Base-by-base conservation (phyloP, 2,113 vertebrate species). In the Atrichornis clamosus region DNA sequence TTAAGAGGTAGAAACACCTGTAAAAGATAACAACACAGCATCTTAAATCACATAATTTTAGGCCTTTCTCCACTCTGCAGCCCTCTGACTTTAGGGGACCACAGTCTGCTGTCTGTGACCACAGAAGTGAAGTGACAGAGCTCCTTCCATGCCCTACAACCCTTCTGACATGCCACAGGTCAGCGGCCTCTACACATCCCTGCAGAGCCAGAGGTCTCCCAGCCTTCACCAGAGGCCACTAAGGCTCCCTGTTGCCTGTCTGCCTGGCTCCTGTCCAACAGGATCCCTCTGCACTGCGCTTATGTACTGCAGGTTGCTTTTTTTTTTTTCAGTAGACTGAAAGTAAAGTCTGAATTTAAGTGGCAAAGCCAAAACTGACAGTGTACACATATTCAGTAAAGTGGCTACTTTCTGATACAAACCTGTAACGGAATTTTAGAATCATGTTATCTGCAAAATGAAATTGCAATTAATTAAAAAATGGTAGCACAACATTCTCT, bases 261-360 rank as follows among this genome's bases (percentile, higher is more conserved):
- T 46, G 27, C 9, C 63, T 77, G 39, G 28, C 24, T 42, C 2
- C 32, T 32, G 15, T n/a, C 68, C 47, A 49, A 2, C 0, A 3
- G 1, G 20, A 76, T 11, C 42, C 41, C 17, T 26, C 35, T 78
- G 27, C 24, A 9, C 18, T 12, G 32, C 13, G 9, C 24, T 63
- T 33, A 67, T 1, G 1, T 46, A 22, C 37, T 7, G 3, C 9
- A 13, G 1, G 7, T 11, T 83, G 18, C 9, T 32, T 24, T 35
- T 73, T 52, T 37, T 28, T 24, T 41, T 67, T 67, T 62, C 41
- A 28, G n/a, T 41, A 56, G 37, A 37, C 30, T 72, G 62, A 42
- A 87, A 68, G 20, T 28, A 11, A 49, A 72, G 11, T 26, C 32
- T 53, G 41, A 84, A 91, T 64, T 47, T 62, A 39, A 49, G 15